Base-by-base conservation (phyloP, 2,888 invertebrate genomes). In the Thymelicus sylvestris region DNA sequence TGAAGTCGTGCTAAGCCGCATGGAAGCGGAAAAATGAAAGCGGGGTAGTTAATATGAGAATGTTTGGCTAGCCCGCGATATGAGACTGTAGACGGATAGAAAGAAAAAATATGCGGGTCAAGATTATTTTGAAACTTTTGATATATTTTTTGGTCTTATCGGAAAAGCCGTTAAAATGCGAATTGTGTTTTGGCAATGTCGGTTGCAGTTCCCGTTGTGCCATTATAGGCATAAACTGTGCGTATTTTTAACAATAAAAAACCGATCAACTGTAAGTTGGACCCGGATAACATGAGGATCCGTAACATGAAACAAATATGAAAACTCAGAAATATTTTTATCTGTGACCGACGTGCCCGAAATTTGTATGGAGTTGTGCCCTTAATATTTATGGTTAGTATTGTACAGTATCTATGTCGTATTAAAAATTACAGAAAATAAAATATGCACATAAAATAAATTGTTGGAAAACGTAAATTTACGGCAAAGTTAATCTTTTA, bases 1-100 rank as follows among this genome's bases (percentile, higher is more conserved):
- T 92, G 92, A 92, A 92, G 91, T 89, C 83, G 86, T 89, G 91
- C 85, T 86, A 87, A 92, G 88, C 84, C 86, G 90, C 88, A 90
- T 89, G 91, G 93, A 93, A 93, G 89, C 82, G 92, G 92, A 92
- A 92, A 92, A 92, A 91, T 86, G 85, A 85, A 82, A 81, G 85
- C 81, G 77, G 78, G 81, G 80, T 79, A 83, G 91, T 91, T 92
- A 92, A 93, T 92, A 93, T 89, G 88, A 81, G 91, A 86, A 92
- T 92, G 84, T 87, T 84, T 87, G 83, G 86, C 84, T 87, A 41
- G 47, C 24, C 48, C 57, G 48, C 59, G 69, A 64, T 69, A 86
- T 86, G 84, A 84, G 80, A 79, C 79, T 82, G 82, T 83, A 81
- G 79, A 74, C 74, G 44, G 38, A 47, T 63, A 41, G 52, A 19